Evolutionary conservation across 2,113 vertebrate genomes (phyloP), one percentile per base, ranked within the genome.

Genomic region (Thermophis baileyi): DNA sequence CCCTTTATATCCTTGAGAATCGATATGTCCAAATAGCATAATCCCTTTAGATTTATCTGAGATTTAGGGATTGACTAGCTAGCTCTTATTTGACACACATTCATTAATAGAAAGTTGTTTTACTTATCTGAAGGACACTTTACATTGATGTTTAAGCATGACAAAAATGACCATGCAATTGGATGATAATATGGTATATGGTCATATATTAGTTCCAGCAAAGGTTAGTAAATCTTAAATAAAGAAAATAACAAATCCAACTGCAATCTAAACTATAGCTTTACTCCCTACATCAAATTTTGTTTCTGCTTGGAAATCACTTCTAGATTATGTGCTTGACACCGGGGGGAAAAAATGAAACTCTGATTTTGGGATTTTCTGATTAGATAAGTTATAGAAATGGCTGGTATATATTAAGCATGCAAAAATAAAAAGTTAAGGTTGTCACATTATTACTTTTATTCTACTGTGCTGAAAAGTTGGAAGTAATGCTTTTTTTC

Each of bases 41-140:
- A 92, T 92, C 88, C 27, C 24, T 46, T 74, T 85, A 92, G 89
- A 5, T 25, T 46, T 47, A 12, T 85, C 63, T 35, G 69, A 53
- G 69, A 92, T 89, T 85, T 89, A 85, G 44, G 51, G 88, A 89
- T 92, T 89, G 25, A 81, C 63, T 85, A 89, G 63, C 69, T 85
- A 89, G 40, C 16, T 51, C 63, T 54, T 55, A 18, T 74, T 8
- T 89, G 51, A 92, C 51, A 30, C 18, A 16, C 18, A 54, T n/a
- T n/a, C 25, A 55, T 85, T 57, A 89, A 30, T 49, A 30, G 51
- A 55, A 89, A 92, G 35, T 81, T 74, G 50, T 91, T 55, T 49
- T n/a, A 54, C 27, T 16, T 69, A 86, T 10, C 30, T 88, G 51
- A 53, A 11, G 54, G 50, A 27, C 63, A 49, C 20, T 69, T 69